A percentile compares a stretch with the other conserved stretches of the same genome.
Conservation (phyloP, 2,888 invertebrate species). For the Pelosia muscerda region DNA sequence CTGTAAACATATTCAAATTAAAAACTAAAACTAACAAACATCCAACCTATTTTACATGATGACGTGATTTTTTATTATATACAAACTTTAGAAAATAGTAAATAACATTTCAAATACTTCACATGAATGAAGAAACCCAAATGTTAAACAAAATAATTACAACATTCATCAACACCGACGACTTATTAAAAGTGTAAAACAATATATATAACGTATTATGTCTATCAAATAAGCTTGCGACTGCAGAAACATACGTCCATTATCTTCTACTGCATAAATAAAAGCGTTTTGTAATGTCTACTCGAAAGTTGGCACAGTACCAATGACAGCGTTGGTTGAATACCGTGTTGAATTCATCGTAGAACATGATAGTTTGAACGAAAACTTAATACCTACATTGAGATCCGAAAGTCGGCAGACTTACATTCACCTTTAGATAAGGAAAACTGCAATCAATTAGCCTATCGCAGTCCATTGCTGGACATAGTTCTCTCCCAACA, state of each 20-base stretch:
- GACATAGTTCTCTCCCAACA: too few species aligned
- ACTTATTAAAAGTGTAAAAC: slow-evolving; percentile 26
- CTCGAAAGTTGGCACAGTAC: slow-evolving; percentile 31
- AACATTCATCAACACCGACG: background rate
- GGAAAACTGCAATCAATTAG: too few species aligned
- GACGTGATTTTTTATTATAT: background rate
- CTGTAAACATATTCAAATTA: too few species aligned
- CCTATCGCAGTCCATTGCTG: too few species aligned
- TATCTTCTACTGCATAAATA: slow-evolving; percentile 7
- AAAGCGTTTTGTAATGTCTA: slow-evolving; percentile 18
- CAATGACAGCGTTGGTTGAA: slow-evolving; percentile 21
- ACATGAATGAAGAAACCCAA: background rate
- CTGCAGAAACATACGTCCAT: slow-evolving; percentile 15
- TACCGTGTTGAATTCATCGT: too few species aligned
- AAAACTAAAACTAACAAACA: too few species aligned
- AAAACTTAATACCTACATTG: background rate
- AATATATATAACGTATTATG: background rate
- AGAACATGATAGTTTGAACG: background rate
- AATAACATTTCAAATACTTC: background rate
- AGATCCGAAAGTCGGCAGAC: background rate
- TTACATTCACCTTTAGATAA: too few species aligned
- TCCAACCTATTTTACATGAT: background rate
- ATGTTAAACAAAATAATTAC: background rate
- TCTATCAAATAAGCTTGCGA: background rate
- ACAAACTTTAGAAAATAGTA: background rate